Base-by-base conservation (phyloP, 2,888 invertebrate genomes). In the Metellina segmentata region DNA sequence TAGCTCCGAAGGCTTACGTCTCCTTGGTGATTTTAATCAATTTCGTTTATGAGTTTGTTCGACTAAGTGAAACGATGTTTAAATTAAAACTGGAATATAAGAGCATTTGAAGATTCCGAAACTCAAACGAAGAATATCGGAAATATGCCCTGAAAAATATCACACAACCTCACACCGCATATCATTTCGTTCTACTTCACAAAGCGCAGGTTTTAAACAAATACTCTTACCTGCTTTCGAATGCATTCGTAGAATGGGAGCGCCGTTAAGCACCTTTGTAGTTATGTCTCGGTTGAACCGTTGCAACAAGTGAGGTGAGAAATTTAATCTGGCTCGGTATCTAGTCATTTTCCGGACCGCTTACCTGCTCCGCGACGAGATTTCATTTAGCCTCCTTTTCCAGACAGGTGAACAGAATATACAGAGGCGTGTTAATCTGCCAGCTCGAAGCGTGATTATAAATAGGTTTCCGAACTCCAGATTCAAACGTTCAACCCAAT, bases 291-390 rank as follows among this genome's bases (percentile, higher is more conserved):
- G 71, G 71, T 71, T 20, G 71, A n/a, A 16, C 75, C 75, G 49
- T 75, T 16, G 52, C 51, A 77, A 49, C 51, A 77, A 77, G 51
- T 51, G 19, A 16, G 77, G 72, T 82, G 82, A 72, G 82, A 82
- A 82, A 82, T 82, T 72, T 82, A 82, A 82, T 82, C 82, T 71
- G 71, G 48, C n/a, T 71, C 52, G 51, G 49, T 72, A 34, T 69
- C 51, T 19, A 71, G 49, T 72, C 82, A 82, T 82, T 72, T 82
- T 82, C 71, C 16, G 51, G 52, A 9, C 49, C 71, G 71, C 71
- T 71, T 71, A 9, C 11, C 51, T 71, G 61, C 51, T 72, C 72
- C 70, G 19, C 7, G 49, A 71, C 51, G 52, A 49, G 82, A 72
- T 82, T 82, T 19, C 71, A 49, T 82, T 82, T 82, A 72, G 71